A percentile compares a stretch with the other conserved stretches of the same genome.
Conservation (phyloP, 1,140 invertebrate species). For the Platorchestia sp. region DNA sequence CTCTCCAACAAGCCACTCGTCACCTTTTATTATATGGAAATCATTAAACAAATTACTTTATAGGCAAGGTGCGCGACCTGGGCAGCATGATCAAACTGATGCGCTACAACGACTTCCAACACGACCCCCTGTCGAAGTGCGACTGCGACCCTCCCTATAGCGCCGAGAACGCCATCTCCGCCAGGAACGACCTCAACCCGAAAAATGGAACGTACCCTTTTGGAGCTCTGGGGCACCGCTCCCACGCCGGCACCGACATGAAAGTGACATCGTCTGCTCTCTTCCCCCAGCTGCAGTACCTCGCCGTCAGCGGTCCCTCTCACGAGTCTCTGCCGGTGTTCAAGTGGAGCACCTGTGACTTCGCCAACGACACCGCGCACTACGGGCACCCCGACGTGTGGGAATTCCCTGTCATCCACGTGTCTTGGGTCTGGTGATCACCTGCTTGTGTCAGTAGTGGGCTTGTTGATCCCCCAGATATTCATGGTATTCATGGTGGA, state of each 20-base stretch:
- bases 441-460: not conserved
- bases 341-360: constrained; percentile 80
- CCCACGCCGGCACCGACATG: constrained; percentile 77
- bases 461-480: not conserved
- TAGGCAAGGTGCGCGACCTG: constrained; percentile 73
- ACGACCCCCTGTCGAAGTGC: constrained; percentile 80
- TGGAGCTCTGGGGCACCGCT: constrained; percentile 74
- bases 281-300: constrained; percentile 71
- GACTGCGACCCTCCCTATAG: constrained; percentile 81
- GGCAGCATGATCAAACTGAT: constrained; percentile 77
- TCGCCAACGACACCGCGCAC: constrained; percentile 76
- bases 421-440: constrained; percentile 14
- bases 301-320: constrained; percentile 76
- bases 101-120: constrained; percentile 82
- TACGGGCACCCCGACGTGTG: constrained; percentile 84
- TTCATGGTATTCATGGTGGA: not conserved
- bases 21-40: no score
- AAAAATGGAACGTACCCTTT: constrained; percentile 75
- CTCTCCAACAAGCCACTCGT: no score
- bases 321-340: constrained; percentile 78
- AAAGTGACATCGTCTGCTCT: constrained; percentile 72
- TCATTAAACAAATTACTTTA: no score
- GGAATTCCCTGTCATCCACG: constrained; percentile 74
- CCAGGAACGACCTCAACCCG: constrained; percentile 80
- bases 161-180: constrained; percentile 81